A percentile compares a stretch with the other conserved stretches of the same genome.
Evolutionary conservation across 1,140 invertebrate species (phyloP).

Genomic region (Bombus confusus): DNA sequence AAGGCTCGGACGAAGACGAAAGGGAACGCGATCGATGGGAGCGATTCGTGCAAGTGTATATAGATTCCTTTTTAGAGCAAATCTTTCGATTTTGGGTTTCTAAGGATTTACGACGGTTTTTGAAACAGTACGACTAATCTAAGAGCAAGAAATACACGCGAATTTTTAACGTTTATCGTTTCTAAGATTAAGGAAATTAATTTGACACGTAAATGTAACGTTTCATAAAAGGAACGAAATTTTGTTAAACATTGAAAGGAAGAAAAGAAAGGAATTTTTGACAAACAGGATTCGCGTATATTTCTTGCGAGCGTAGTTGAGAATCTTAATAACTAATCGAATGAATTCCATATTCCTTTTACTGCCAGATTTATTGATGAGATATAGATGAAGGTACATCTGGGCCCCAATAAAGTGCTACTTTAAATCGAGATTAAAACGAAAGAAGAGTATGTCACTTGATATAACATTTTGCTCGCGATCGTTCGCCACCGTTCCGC

Average conservation of each 20-base stretch:
- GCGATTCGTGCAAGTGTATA: not conserved
- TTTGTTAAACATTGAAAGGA: not conserved
- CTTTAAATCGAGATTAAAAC: slow-evolving; percentile 49
- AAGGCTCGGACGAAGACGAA: not conserved
- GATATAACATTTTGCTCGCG: slow-evolving; percentile 25
- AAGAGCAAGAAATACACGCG: slow-evolving; percentile 33
- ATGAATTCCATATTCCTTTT: slow-evolving; percentile 61
- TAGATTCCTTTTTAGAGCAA: not conserved
- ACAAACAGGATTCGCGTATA: not conserved
- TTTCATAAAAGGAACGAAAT: not conserved
- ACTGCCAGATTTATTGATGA: slow-evolving; percentile 67
- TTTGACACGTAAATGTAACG: not conserved
- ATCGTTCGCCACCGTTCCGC: slow-evolving; percentile 45
- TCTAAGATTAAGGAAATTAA: not conserved
- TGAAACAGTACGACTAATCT: slow-evolving; percentile 34
- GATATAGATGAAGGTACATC: slow-evolving; percentile 62
- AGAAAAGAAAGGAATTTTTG: not conserved
- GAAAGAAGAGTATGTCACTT: slow-evolving; percentile 47
- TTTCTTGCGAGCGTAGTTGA: not conserved
- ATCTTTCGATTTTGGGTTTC: not conserved
- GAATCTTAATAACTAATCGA: slow-evolving; percentile 52
- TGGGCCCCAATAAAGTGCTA: slow-evolving; percentile 56
- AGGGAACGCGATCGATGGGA: not conserved
- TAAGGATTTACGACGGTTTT: not conserved
- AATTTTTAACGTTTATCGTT: not conserved